These are phyloP conservation scores for Atta colombica DNA, from an alignment of 1,140 invertebrate species.

Conservation along the genomic window DNA sequence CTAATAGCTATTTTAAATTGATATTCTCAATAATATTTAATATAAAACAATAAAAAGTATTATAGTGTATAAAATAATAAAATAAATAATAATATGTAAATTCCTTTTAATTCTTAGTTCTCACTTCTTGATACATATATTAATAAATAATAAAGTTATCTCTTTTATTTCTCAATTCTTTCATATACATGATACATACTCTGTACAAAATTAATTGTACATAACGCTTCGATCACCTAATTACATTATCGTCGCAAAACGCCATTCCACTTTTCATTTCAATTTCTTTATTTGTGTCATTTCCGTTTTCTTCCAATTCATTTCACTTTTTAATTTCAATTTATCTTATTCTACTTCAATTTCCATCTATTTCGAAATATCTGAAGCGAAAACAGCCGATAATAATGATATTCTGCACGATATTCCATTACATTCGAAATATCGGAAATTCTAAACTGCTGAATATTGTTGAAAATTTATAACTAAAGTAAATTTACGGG, in stretches of 20 bases:
- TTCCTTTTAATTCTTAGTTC: too few species aligned
- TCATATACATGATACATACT: neutral
- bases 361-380: neutral
- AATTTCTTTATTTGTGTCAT: neutral
- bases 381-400: neutral
- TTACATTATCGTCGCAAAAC: neutral
- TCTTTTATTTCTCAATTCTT: neutral
- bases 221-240: neutral
- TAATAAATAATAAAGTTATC: neutral
- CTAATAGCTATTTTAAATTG: neutral
- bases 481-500: neutral
- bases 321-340: neutral
- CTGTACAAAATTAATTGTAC: too few species aligned
- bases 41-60: neutral
- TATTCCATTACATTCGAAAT: neutral
- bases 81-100: neutral
- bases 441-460: slow-evolving; percentile 3
- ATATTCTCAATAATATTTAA: neutral
- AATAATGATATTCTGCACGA: neutral
- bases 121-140: too few species aligned
- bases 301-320: neutral
- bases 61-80: neutral
- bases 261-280: neutral
- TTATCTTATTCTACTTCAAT: neutral
- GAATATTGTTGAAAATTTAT: neutral